A percentile compares a stretch with the other conserved stretches of the same genome.
Conservation (phyloP, 2,888 invertebrate genomes). For the Marronus borbonicus region DNA sequence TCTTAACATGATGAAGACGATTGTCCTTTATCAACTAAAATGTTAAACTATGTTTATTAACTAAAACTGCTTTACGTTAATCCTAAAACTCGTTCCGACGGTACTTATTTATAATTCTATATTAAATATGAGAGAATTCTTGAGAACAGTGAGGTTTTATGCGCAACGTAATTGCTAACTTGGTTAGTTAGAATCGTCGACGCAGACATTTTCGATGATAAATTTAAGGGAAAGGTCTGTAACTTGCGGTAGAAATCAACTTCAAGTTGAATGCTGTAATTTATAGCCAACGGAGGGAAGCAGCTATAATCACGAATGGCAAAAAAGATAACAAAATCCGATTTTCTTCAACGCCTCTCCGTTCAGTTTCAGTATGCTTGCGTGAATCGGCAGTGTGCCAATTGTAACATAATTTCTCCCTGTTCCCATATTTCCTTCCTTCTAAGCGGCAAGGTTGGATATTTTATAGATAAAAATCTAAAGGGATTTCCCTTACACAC, state of each 20-base stretch:
- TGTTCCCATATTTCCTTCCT: slow-evolving; percentile 29
- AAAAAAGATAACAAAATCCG: slow-evolving; percentile 72
- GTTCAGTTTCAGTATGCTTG: slow-evolving; percentile 67
- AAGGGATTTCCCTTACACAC: no score
- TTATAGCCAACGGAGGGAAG: slow-evolving; percentile 65
- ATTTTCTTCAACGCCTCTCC: slow-evolving; percentile 61
- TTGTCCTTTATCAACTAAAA: no score
- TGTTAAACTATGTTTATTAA: no score
- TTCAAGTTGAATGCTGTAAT: slow-evolving; percentile 63
- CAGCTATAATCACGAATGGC: slow-evolving; percentile 70
- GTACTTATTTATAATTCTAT: neutral
- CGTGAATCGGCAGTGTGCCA: slow-evolving; percentile 58
- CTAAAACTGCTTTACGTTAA: neutral
- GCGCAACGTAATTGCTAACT: slow-evolving; percentile 45
- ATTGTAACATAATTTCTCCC: slow-evolving; percentile 50
- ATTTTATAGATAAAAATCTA: slow-evolving; percentile 26
- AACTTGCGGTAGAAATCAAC: slow-evolving; percentile 68
- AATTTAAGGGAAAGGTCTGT: slow-evolving; percentile 57
- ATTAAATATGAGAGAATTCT: neutral
- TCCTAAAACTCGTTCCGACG: neutral
- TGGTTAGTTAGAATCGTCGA: slow-evolving; percentile 41
- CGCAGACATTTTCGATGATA: slow-evolving; percentile 55
- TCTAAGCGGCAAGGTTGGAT: slow-evolving; percentile 18
- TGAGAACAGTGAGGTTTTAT: neutral
- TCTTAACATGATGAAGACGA: no score